phyloP scores from a whole-genome alignment of 1,140 invertebrate species.

The Leptopilina clavipes region DNA sequence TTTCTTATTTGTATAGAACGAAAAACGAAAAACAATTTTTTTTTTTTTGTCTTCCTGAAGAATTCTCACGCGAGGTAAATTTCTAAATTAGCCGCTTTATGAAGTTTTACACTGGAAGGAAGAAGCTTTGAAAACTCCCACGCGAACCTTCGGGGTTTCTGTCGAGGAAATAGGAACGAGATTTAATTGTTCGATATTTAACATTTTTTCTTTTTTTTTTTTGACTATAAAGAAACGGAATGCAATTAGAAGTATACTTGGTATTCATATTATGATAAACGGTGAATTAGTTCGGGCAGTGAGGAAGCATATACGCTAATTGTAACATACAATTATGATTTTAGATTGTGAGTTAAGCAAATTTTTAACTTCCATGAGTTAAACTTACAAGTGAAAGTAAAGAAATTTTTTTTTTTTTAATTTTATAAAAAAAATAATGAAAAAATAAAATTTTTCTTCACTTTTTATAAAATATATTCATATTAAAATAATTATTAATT shows the following conservation, averaged over 20 bases:
- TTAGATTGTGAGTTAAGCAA: neutral
- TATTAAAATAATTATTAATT: no score
- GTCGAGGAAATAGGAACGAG: neutral
- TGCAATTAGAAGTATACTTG: neutral
- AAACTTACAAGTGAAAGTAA: no score
- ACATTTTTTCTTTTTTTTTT: neutral
- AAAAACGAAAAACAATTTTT: slow-evolving; percentile 11
- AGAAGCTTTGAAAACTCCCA: slow-evolving; percentile 20
- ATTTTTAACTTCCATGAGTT: no score
- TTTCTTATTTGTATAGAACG: neutral
- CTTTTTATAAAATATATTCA: no score
- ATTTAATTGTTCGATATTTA: slow-evolving; percentile 1
- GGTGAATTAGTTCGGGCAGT: neutral
- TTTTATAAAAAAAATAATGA: neutral
- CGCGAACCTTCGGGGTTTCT: neutral
- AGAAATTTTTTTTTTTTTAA: no score
- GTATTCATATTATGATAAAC: slow-evolving; percentile 13
- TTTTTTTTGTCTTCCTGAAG: neutral
- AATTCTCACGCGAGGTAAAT: neutral
- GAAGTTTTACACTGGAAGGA: neutral
- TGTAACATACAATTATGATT: neutral
- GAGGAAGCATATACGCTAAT: neutral
- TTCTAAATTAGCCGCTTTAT: slow-evolving; percentile 3
- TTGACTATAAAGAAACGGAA: neutral
- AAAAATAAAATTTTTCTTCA: no score